These are phyloP conservation scores for Andricus quercusramuli DNA, from an alignment of 2,888 invertebrate species.

Conservation along the genomic window DNA sequence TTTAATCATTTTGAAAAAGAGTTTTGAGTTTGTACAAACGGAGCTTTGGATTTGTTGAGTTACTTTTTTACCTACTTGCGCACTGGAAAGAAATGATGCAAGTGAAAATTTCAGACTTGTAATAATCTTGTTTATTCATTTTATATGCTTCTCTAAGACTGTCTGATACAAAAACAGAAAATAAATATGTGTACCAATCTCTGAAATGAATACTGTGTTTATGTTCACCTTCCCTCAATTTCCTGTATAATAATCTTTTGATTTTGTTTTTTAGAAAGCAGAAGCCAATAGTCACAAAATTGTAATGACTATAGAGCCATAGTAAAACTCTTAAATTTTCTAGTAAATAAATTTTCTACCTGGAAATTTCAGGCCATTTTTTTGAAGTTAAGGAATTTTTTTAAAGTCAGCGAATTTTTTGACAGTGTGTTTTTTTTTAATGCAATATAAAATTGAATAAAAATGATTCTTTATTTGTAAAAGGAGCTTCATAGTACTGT, in stretches of 20 bases:
- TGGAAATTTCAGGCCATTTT: no score
- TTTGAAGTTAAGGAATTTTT: no score
- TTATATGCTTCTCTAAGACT: slow-evolving; percentile 77
- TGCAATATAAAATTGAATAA: no score
- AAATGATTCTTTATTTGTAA: no score
- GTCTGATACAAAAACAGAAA: slow-evolving; percentile 74
- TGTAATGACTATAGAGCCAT: no score
- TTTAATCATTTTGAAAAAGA: slow-evolving; percentile 51
- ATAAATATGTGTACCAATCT: slow-evolving; percentile 77
- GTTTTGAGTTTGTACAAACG: slow-evolving; percentile 51
- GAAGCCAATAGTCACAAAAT: no score
- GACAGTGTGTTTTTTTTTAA: no score
- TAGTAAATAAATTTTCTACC: no score
- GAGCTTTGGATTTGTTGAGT: slow-evolving; percentile 59
- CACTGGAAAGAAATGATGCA: slow-evolving; percentile 34
- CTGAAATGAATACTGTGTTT: slow-evolving; percentile 62
- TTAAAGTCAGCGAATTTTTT: no score
- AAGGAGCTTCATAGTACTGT: no score
- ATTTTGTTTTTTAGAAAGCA: no score
- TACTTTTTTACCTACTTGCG: slow-evolving; percentile 36
- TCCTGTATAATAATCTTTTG: not conserved
- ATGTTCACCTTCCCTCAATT: slow-evolving; percentile 9
- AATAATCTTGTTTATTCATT: slow-evolving; percentile 70
- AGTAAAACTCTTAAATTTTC: no score
- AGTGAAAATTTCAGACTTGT: slow-evolving; percentile 56